Evolutionary conservation across 2,113 vertebrate genomes (phyloP).

Genomic region (Pelusios castaneus): DNA sequence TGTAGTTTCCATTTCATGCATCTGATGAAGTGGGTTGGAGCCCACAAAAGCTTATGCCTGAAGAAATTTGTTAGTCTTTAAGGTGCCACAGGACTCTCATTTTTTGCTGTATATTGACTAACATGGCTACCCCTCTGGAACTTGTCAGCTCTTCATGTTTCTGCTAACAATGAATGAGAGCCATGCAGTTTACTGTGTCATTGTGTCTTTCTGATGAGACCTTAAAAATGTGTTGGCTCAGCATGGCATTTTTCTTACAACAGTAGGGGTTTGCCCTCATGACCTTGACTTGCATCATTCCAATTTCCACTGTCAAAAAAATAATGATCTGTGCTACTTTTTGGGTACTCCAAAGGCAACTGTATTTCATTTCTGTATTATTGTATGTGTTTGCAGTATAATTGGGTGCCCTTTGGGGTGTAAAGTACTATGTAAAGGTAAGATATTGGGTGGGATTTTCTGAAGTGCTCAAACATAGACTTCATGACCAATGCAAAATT

Average conservation of each 20-base stretch:
- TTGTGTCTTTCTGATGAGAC: conserved; percentile 7
- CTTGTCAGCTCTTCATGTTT: not conserved
- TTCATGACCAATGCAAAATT: not conserved
- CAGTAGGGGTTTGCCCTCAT: not conserved
- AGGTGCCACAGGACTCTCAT: no score
- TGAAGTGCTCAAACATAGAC: not conserved
- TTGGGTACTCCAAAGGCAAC: not conserved
- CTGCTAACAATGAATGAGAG: conserved; percentile 23
- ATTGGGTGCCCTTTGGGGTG: not conserved
- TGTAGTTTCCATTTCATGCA: no score
- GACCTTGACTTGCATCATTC: not conserved
- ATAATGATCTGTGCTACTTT: not conserved
- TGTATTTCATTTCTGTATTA: not conserved
- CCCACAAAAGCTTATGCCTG: no score
- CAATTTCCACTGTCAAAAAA: not conserved
- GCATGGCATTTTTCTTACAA: not conserved
- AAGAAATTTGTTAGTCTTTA: no score
- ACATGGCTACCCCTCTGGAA: no score
- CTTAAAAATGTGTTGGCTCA: conserved; percentile 18
- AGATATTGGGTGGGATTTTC: not conserved
- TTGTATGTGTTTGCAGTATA: not conserved
- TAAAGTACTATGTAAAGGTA: not conserved
- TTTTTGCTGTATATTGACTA: no score
- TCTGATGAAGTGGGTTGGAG: no score
- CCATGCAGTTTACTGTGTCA: not conserved